Percentiles rank a stretch among this genome's conserved stretches.
These are phyloP conservation scores for Nipponacmea schrenckii DNA, from an alignment of 2,888 invertebrate genomes.

Conservation along the genomic window DNA sequence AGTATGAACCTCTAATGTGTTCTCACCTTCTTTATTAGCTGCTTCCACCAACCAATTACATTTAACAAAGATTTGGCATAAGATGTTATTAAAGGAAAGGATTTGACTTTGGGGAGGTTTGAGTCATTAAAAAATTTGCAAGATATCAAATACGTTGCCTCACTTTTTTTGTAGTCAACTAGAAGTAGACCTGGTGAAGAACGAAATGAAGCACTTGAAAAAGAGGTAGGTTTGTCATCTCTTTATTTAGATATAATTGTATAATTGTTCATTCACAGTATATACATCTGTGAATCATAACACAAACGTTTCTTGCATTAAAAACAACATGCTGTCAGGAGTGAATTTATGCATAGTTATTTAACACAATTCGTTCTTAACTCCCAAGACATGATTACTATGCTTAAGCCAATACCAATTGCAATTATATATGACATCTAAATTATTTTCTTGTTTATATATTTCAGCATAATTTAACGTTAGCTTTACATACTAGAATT, in stretches of 20 bases:
- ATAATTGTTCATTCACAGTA: too few relatives aligned
- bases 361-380: too few relatives aligned
- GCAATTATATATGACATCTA: too few relatives aligned
- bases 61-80: not conserved
- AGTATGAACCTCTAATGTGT: not conserved
- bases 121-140: too few relatives aligned
- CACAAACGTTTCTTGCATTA: too few relatives aligned
- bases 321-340: too few relatives aligned
- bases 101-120: not conserved
- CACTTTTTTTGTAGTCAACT: conserved; percentile 57
- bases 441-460: not conserved
- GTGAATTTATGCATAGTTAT: too few relatives aligned
- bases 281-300: too few relatives aligned
- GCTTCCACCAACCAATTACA: not conserved
- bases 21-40: not conserved
- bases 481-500: conserved; percentile 75
- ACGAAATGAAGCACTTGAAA: conserved; percentile 67
- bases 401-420: too few relatives aligned
- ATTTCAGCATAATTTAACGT: conserved; percentile 66
- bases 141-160: too few relatives aligned
- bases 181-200: conserved; percentile 68
- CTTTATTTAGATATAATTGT: too few relatives aligned
- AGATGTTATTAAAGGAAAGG: not conserved
- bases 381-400: too few relatives aligned
- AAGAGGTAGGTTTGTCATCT: conserved; percentile 68